Evolutionary conservation across 53 echinoderm and acorn worm genomes (phyloP).

Genomic region (Holothuria scabra): DNA sequence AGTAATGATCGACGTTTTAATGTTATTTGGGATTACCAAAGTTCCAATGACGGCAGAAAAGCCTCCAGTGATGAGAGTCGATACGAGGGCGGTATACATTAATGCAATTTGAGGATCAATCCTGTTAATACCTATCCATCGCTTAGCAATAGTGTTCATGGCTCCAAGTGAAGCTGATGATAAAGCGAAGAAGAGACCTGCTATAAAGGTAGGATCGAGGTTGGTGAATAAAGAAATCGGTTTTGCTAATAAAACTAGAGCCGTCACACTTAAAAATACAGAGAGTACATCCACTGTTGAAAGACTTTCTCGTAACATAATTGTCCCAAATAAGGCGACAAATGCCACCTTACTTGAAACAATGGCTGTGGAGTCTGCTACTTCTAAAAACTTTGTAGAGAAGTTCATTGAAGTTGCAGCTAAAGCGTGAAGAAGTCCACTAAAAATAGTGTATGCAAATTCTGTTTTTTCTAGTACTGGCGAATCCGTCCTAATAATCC

Average conservation of each 20-base stretch:
- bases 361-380: background rate
- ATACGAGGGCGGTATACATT: background rate
- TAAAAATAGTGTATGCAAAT: background rate
- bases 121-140: background rate
- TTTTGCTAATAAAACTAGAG: background rate
- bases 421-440: background rate
- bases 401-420: background rate
- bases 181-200: background rate
- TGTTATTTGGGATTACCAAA: background rate
- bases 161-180: background rate
- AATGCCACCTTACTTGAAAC: background rate
- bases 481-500: background rate
- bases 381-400: background rate
- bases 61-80: background rate
- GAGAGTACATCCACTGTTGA: constrained; percentile 1
- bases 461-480: background rate
- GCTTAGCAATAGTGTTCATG: background rate
- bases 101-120: background rate
- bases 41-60: background rate
- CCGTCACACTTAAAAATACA: background rate
- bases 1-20: background rate
- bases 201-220: no score
- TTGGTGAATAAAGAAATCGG: background rate
- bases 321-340: background rate
- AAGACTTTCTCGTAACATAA: constrained; percentile 2